Evolutionary conservation across 92 coral and sea anemone species (phyloP).

Genomic region (Epizoanthus ramosus): DNA sequence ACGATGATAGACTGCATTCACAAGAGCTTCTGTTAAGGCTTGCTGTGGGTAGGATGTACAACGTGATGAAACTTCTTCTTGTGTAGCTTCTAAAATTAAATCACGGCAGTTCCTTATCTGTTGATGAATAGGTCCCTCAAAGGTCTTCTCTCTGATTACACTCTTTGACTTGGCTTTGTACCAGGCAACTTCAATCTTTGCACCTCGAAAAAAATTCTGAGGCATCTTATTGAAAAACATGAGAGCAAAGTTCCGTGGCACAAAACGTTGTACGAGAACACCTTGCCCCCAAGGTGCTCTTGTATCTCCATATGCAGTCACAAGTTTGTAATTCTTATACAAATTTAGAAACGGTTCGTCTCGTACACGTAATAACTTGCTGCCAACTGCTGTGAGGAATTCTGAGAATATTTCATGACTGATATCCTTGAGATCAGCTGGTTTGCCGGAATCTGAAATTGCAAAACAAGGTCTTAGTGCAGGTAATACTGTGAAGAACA

Average conservation of each 20-base stretch:
- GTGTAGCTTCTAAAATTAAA: constrained; percentile 49
- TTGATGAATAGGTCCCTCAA: constrained; percentile 61
- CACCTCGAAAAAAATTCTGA: constrained; percentile 61
- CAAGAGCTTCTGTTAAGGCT: constrained; percentile 77
- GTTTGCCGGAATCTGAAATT: constrained; percentile 1
- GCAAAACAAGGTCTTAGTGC: no score
- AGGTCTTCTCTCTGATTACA: constrained; percentile 42
- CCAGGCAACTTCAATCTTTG: constrained; percentile 73
- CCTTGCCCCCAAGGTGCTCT: constrained; percentile 14
- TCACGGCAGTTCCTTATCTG: constrained; percentile 59
- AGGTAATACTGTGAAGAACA: no score
- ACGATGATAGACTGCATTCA: constrained; percentile 79
- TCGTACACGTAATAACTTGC: constrained; percentile 47
- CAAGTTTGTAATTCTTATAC: constrained; percentile 45
- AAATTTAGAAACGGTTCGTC: constrained; percentile 7
- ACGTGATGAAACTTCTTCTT: constrained; percentile 56
- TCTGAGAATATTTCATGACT: neutral
- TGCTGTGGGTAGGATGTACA: constrained; percentile 61
- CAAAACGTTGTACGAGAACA: constrained; percentile 28
- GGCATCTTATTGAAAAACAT: constrained; percentile 65
- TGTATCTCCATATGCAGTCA: constrained; percentile 49
- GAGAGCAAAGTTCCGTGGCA: constrained; percentile 65
- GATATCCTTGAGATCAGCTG: neutral
- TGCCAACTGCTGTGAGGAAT: constrained; percentile 55
- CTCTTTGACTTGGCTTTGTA: constrained; percentile 55